These are phyloP conservation scores for Odiellus spinosus DNA, from an alignment of 2,888 invertebrate genomes.

Conservation along the genomic window DNA sequence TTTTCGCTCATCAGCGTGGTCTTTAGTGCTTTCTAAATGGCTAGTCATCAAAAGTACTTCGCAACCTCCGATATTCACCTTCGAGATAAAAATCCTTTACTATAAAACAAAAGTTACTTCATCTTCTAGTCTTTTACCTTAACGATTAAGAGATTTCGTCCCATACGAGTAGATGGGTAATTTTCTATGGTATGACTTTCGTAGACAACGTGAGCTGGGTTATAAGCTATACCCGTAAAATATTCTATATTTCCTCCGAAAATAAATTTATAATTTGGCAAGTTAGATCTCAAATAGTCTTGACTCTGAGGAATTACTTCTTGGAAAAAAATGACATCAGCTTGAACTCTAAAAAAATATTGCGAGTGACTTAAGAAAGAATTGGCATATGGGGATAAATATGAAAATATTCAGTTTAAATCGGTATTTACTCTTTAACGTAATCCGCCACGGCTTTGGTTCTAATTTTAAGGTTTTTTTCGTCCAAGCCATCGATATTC, in stretches of 20 bases:
- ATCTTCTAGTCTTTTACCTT: conserved; percentile 27
- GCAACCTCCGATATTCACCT: conserved; percentile 28
- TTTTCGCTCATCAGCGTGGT: conserved; percentile 32
- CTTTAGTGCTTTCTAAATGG: conserved; percentile 42
- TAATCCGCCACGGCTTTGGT: conserved; percentile 36
- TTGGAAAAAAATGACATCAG: conserved; percentile 42
- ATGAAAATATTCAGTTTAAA: no score
- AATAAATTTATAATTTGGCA: conserved; percentile 32
- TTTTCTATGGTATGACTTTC: conserved; percentile 33
- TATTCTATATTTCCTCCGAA: conserved; percentile 28
- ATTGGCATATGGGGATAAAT: no score
- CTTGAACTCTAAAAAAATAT: conserved; percentile 32
- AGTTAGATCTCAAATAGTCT: conserved; percentile 29
- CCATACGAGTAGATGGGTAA: conserved; percentile 36
- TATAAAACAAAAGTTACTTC: conserved; percentile 5
- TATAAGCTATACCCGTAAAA: conserved; percentile 34
- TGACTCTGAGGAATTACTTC: conserved; percentile 37
- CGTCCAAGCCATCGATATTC: conserved; percentile 44
- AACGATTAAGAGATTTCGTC: conserved; percentile 35
- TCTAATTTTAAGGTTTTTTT: conserved; percentile 33
- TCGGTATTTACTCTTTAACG: conserved; percentile 29
- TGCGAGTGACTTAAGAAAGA: no score
- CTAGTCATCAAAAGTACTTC: conserved; percentile 35
- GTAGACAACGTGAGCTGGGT: conserved; percentile 29
- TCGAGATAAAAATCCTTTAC: conserved; percentile 8